These are phyloP conservation scores for Amyelois transitella DNA, from an alignment of 1,140 invertebrate species.

Conservation along the genomic window DNA sequence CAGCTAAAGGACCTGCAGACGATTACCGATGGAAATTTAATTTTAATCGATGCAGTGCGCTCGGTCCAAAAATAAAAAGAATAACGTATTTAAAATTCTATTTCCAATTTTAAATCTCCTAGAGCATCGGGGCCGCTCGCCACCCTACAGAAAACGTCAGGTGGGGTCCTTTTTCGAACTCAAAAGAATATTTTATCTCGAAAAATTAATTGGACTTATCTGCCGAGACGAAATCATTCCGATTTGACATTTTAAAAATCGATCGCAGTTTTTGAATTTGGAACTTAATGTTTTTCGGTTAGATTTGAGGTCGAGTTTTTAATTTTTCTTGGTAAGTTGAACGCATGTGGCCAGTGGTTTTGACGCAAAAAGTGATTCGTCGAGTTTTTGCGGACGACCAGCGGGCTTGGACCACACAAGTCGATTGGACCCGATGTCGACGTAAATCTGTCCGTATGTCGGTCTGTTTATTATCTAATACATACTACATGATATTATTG, in stretches of 20 bases:
- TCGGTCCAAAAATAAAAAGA: background rate
- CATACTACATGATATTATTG: background rate
- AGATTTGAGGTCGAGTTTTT: background rate
- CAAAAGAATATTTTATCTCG: constrained; percentile 14
- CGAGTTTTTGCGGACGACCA: background rate
- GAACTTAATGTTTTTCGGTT: background rate
- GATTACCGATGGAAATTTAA: background rate
- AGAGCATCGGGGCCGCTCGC: background rate
- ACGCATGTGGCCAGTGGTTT: background rate
- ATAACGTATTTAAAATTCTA: background rate
- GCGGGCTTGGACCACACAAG: constrained; percentile 2
- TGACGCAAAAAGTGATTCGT: constrained; percentile 2
- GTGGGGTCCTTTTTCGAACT: constrained; percentile 19
- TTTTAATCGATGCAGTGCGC: background rate
- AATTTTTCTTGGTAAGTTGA: background rate
- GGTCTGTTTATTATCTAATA: background rate
- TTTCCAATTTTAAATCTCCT: background rate
- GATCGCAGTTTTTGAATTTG: constrained; percentile 4
- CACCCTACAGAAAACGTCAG: constrained; percentile 15
- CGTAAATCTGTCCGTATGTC: background rate
- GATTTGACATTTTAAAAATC: constrained; percentile 22
- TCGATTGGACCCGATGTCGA: background rate
- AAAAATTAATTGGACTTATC: constrained; percentile 12
- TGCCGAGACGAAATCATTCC: constrained; percentile 25
- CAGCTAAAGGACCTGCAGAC: background rate